Evolutionary conservation across 2,888 invertebrate species (phyloP), one percentile per base, ranked within the genome.

Genomic region (Tineola bisselliella): DNA sequence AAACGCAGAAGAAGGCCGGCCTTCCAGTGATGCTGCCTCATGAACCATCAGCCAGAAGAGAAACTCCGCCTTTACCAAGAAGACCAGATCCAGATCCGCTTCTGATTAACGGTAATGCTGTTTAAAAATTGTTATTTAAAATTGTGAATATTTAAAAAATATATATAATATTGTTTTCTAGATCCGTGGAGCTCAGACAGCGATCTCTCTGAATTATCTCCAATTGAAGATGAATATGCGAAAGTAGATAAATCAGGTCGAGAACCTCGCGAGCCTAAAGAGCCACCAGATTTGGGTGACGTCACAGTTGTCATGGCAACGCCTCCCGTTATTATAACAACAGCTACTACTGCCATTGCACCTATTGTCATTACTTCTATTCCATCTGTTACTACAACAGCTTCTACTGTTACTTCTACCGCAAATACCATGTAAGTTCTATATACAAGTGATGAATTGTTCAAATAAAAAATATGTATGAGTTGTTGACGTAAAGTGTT

Each of bases 1-100:
- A 96, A 73, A 96, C 96, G 0, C 96, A 96, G 76, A 91, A 93
- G 71, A 93, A 93, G 74, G 96, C 96, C 1, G 97, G 97, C 6
- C 89, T 97, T 62, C 94, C 94, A 0, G 91, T 93, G 62, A 91
- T 91, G 74, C 81, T 95, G 70, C 95, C 95, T 5, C 94, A 94
- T 70, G 94, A 95, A 72, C 90, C 93, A 61, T 92, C 91, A 12
- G 87, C 92, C 30, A 91, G 93, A 62, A 89, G 91, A 66, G 87
- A 93, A 62, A 94, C 94, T 2, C 94, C 94, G 25, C 93, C 93
- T 68, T 88, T 93, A 79, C 90, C 92, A 43, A 88, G 93, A 4
- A 89, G 91, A 60, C 91, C 93, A 62, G 91, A 93, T 62, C 92
- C 91, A 1, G 93, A 93, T 64, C 93, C 93, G 18, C 79, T 92